Evolutionary conservation across 2,888 invertebrate species (phyloP).

Genomic region (Lysandra bellargus): DNA sequence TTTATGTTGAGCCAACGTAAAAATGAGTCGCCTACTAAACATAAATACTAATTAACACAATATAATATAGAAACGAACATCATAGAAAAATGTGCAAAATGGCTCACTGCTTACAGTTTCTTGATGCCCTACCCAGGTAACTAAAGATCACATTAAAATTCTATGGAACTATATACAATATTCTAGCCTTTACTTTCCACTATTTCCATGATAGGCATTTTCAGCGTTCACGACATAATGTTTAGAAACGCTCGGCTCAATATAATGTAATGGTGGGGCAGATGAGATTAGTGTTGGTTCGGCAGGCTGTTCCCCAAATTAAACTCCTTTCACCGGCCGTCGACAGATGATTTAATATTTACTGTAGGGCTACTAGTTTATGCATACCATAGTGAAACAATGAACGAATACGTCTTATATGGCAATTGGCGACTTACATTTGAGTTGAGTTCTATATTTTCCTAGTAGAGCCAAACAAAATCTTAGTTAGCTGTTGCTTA

Average conservation of each 20-base stretch:
- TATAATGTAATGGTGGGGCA: neutral
- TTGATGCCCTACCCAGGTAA: neutral
- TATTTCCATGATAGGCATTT: neutral
- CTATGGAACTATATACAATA: neutral
- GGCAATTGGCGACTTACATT: too few species aligned
- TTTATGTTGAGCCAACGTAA: too few species aligned
- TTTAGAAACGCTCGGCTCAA: neutral
- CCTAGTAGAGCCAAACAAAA: too few species aligned
- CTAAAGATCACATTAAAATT: neutral
- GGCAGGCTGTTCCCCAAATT: conserved; percentile 18
- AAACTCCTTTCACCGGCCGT: conserved; percentile 5
- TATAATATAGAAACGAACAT: too few species aligned
- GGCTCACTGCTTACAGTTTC: too few species aligned
- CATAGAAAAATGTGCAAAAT: too few species aligned
- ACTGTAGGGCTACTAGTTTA: neutral
- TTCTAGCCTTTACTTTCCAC: neutral
- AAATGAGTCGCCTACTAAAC: too few species aligned
- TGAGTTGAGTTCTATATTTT: too few species aligned
- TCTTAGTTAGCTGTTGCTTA: too few species aligned
- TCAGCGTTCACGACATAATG: neutral
- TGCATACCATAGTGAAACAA: too few species aligned
- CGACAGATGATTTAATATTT: neutral
- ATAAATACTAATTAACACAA: too few species aligned
- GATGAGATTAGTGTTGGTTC: conserved; percentile 6
- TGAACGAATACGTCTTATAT: too few species aligned